Conservation (phyloP, 2,888 invertebrate species). For the Tetheella fluctuosa region DNA sequence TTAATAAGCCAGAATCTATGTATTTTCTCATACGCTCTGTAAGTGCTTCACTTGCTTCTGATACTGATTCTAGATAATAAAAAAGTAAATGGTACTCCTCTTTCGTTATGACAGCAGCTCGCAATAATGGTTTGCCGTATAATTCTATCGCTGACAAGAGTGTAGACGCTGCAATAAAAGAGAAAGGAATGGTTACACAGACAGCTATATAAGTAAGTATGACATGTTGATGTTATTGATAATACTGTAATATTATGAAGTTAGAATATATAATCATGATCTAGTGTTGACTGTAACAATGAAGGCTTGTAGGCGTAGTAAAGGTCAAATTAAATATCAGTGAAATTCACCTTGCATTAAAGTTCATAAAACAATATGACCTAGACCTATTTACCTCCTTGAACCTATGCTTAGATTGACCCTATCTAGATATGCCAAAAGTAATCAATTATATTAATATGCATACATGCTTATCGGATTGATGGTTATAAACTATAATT, state of each 20-base stretch:
- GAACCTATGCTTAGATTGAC: constrained; percentile 31
- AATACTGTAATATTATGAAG: too few relatives aligned
- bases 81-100: constrained; percentile 83
- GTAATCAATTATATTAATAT: not conserved
- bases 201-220: not conserved
- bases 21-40: constrained; percentile 80
- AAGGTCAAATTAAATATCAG: constrained; percentile 54
- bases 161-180: constrained; percentile 77
- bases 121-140: constrained; percentile 85
- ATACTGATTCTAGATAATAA: constrained; percentile 79
- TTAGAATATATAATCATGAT: constrained; percentile 28
- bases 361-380: constrained; percentile 56
- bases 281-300: constrained; percentile 26
- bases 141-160: constrained; percentile 86
- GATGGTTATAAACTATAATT: not conserved
- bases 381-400: constrained; percentile 58
- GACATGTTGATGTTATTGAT: not conserved
- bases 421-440: constrained; percentile 7
- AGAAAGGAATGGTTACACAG: not conserved
- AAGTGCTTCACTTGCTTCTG: constrained; percentile 76
- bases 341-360: constrained; percentile 66
- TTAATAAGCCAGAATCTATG: constrained; percentile 77
- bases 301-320: constrained; percentile 51
- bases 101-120: constrained; percentile 78
- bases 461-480: not conserved